phyloP scores from a whole-genome alignment of 2,113 vertebrate genomes.

The Macquaria ambigua region DNA sequence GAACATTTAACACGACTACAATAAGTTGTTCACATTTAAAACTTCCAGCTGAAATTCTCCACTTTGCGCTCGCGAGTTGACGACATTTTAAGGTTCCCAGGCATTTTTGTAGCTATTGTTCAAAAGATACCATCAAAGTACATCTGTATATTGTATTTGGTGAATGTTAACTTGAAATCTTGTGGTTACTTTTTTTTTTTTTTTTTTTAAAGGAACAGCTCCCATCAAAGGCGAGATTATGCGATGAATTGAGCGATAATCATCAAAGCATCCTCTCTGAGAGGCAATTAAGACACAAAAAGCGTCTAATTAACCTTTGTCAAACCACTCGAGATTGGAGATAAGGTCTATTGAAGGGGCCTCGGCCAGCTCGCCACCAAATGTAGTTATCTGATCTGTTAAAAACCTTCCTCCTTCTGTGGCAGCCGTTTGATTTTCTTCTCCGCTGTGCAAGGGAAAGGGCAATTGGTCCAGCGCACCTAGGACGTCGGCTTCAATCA shows the following conservation, averaged over 20 bases:
- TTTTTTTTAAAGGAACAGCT: neutral
- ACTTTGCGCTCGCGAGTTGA: neutral
- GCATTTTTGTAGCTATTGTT: neutral
- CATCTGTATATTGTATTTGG: neutral
- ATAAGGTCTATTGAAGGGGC: neutral
- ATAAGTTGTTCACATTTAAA: neutral
- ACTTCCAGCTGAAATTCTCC: neutral
- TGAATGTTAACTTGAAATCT: neutral
- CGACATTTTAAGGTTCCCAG: neutral
- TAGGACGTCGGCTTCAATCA: constrained; percentile 48
- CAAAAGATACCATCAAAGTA: neutral
- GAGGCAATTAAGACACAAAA: constrained; percentile 13
- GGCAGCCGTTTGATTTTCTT: constrained; percentile 20
- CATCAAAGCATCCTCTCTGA: constrained; percentile 38
- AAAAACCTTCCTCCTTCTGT: neutral
- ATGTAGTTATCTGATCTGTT: neutral
- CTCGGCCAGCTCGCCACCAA: neutral
- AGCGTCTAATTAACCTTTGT: constrained; percentile 49
- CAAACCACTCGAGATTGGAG: neutral
- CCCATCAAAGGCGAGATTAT: neutral
- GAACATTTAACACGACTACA: neutral
- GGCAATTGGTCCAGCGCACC: constrained; percentile 31
- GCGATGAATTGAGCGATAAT: constrained; percentile 13
- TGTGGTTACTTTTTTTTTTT: neutral
- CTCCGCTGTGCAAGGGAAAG: neutral